A percentile compares a stretch with the other conserved stretches of the same genome.
These are phyloP conservation scores for Pangasius macronema DNA, from an alignment of 2,797 vertebrate species.

Conservation along the genomic window DNA sequence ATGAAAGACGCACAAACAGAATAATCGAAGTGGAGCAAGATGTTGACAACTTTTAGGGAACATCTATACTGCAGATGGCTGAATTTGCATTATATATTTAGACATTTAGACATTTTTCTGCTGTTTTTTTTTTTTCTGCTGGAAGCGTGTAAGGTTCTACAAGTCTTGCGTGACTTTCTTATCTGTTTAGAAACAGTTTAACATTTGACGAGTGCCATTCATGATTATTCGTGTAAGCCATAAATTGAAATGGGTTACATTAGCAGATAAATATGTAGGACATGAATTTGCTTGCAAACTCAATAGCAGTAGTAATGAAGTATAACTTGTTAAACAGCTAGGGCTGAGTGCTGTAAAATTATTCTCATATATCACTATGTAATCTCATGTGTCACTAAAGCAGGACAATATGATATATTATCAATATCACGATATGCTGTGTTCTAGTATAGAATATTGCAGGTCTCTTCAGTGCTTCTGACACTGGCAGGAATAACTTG, in stretches of 20 bases:
- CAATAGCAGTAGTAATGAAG: background rate
- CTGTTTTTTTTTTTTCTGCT: background rate
- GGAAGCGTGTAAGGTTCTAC: background rate
- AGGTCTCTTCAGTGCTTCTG: background rate
- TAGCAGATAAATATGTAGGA: background rate
- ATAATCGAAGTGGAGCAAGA: background rate
- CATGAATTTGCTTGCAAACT: background rate
- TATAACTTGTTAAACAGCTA: background rate
- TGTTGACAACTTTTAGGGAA: constrained; percentile 21
- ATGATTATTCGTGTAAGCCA: background rate
- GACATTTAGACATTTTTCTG: background rate
- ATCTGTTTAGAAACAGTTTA: background rate
- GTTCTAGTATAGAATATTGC: background rate
- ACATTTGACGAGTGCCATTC: background rate
- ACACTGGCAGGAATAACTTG: background rate
- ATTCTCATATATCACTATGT: background rate
- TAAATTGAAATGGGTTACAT: background rate
- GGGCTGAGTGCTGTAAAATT: background rate
- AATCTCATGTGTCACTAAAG: background rate
- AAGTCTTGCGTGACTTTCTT: background rate
- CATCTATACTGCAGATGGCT: constrained; percentile 22
- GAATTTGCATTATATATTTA: constrained; percentile 7
- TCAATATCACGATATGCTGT: too few relatives aligned
- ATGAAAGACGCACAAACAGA: constrained; percentile 13
- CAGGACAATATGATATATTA: background rate